Evolutionary conservation across 2,888 invertebrate species (phyloP).

Genomic region (Agrotis segetum): DNA sequence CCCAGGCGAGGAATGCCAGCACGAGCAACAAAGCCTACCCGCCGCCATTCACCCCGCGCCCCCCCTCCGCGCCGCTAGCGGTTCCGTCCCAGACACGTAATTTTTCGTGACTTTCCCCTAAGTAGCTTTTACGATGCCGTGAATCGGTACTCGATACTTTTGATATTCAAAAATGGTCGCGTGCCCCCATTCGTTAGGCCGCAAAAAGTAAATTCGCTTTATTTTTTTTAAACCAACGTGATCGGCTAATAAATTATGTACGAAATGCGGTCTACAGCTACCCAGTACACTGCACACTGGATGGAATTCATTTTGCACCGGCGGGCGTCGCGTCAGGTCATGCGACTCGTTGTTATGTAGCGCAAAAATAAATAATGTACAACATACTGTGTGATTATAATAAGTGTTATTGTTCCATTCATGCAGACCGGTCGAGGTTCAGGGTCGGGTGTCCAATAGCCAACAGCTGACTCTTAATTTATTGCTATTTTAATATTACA

Average conservation of each 20-base stretch:
- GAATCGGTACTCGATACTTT: slow-evolving; percentile 73
- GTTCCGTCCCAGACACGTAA: slow-evolving; percentile 82
- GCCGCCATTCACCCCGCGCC: slow-evolving; percentile 88
- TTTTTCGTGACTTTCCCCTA: slow-evolving; percentile 86
- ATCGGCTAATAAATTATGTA: slow-evolving; percentile 63
- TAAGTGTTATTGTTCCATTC: slow-evolving; percentile 81
- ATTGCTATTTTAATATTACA: slow-evolving; percentile 53
- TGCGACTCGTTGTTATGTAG: slow-evolving; percentile 54
- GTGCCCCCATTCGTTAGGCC: slow-evolving; percentile 68
- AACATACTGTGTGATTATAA: slow-evolving; percentile 72
- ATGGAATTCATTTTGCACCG: slow-evolving; percentile 56
- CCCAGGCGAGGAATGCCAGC: slow-evolving; percentile 91
- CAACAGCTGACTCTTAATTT: slow-evolving; percentile 78
- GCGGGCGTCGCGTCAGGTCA: slow-evolving; percentile 41
- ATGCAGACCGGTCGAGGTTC: slow-evolving; percentile 75
- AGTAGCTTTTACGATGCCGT: slow-evolving; percentile 78
- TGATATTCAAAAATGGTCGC: slow-evolving; percentile 78
- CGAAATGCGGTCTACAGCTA: slow-evolving; percentile 34
- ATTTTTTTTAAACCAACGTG: slow-evolving; percentile 63
- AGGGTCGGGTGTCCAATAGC: slow-evolving; percentile 77
- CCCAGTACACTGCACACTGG: slow-evolving; percentile 39
- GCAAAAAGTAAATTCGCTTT: slow-evolving; percentile 70
- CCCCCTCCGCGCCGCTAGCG: slow-evolving; percentile 73
- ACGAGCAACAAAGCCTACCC: slow-evolving; percentile 89
- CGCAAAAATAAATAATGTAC: slow-evolving; percentile 62